Percentiles rank a stretch among this genome's conserved stretches.
Evolutionary conservation across 2,888 invertebrate species (phyloP).

Genomic region (Conchocele bisecta): DNA sequence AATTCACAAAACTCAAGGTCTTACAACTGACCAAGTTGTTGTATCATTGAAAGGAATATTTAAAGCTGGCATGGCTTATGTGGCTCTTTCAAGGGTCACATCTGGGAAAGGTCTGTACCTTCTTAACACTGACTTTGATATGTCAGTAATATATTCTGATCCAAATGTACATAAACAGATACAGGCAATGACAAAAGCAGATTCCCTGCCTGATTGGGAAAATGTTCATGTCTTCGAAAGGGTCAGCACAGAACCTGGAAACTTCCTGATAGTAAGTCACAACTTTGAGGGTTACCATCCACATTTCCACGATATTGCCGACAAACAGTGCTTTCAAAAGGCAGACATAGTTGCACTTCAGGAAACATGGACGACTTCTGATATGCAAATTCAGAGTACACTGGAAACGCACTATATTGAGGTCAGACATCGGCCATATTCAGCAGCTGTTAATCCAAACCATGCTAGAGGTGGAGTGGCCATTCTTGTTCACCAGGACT

Average conservation of each 20-base stretch:
- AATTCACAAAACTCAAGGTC: conserved; percentile 26
- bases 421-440: too few species aligned
- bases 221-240: background rate
- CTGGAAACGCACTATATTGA: too few species aligned
- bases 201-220: conserved; percentile 5
- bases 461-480: too few species aligned
- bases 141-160: conserved; percentile 9
- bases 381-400: too few species aligned
- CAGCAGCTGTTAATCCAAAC: too few species aligned
- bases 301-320: conserved; percentile 9
- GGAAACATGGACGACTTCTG: background rate
- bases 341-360: conserved; percentile 2
- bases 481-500: too few species aligned
- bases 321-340: background rate
- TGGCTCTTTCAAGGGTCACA: conserved; percentile 18
- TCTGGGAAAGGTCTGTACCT: conserved; percentile 9
- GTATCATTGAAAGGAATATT: conserved; percentile 18
- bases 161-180: conserved; percentile 5
- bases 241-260: background rate
- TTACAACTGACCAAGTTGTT: conserved; percentile 14
- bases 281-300: conserved; percentile 15
- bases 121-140: background rate
- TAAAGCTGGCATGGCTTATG: conserved; percentile 26
- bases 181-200: conserved; percentile 1
- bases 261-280: conserved; percentile 5